phyloP scores from a whole-genome alignment of 2,888 invertebrate species.

The Pharmacophagus antenor region DNA sequence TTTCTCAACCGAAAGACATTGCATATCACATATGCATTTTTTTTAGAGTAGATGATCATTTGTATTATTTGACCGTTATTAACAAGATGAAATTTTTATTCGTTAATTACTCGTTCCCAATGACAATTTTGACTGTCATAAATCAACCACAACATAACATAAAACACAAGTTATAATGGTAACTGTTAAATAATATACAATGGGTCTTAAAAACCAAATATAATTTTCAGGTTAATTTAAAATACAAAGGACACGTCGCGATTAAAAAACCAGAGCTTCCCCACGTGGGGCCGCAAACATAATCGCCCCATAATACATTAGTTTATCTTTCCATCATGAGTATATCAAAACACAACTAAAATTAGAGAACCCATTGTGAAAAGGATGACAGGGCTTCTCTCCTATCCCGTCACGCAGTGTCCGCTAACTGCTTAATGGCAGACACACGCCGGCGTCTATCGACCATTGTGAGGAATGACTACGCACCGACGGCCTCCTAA shows the following conservation, averaged over 20 bases:
- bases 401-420: conserved; percentile 40
- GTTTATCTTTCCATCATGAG: conserved; percentile 35
- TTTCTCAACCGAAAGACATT: too few relatives aligned
- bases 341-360: conserved; percentile 33
- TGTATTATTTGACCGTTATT: too few relatives aligned
- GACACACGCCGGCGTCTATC: conserved; percentile 58
- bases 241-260: not conserved
- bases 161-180: not conserved
- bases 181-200: not conserved
- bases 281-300: not conserved
- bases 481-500: conserved; percentile 45
- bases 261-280: not conserved
- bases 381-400: conserved; percentile 20
- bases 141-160: not conserved
- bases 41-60: too few relatives aligned
- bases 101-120: too few relatives aligned
- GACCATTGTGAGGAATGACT: conserved; percentile 46
- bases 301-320: not conserved
- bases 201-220: not conserved
- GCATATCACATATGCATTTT: too few relatives aligned
- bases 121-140: too few relatives aligned
- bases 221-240: not conserved
- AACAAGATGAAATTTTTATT: too few relatives aligned
- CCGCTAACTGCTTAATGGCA: conserved; percentile 60
- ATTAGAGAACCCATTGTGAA: conserved; percentile 25